Evolutionary conservation across 2,888 invertebrate species (phyloP).

Genomic region (Phymatocera aterrima): DNA sequence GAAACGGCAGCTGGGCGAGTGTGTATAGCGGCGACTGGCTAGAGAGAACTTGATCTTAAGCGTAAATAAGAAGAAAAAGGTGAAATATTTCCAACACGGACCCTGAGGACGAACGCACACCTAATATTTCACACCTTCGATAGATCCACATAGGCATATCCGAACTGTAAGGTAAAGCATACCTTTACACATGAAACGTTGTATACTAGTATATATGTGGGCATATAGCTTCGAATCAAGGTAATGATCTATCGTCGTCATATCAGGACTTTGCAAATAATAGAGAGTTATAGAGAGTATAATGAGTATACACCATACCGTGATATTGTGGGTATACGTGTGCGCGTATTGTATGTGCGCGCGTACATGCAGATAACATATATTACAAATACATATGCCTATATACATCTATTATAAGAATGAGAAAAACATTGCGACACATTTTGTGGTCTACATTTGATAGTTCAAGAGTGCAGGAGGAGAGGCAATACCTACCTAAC

Average conservation of each 20-base stretch:
- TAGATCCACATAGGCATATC: too few relatives aligned
- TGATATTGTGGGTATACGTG: neutral
- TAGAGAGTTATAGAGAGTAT: conserved; percentile 17
- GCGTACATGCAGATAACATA: neutral
- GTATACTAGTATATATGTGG: too few relatives aligned
- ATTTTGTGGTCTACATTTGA: conserved; percentile 63
- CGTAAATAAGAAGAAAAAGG: too few relatives aligned
- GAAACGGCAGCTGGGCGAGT: neutral
- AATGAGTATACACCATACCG: neutral
- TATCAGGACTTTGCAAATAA: conserved; percentile 8
- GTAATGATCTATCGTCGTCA: neutral
- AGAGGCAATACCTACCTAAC: neutral
- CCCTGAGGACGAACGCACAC: too few relatives aligned
- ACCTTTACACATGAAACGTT: neutral
- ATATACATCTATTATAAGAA: conserved; percentile 14
- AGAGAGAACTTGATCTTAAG: conserved; percentile 12
- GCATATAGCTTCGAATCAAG: neutral
- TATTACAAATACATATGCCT: neutral
- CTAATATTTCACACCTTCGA: too few relatives aligned
- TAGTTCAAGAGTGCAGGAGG: conserved; percentile 63
- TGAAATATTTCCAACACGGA: too few relatives aligned
- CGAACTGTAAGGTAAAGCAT: too few relatives aligned
- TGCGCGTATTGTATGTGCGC: neutral
- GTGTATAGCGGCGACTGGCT: neutral
- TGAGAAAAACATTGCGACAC: conserved; percentile 59